Conservation (phyloP, 2,888 invertebrate genomes). For the Torymus aiolomorphi region DNA sequence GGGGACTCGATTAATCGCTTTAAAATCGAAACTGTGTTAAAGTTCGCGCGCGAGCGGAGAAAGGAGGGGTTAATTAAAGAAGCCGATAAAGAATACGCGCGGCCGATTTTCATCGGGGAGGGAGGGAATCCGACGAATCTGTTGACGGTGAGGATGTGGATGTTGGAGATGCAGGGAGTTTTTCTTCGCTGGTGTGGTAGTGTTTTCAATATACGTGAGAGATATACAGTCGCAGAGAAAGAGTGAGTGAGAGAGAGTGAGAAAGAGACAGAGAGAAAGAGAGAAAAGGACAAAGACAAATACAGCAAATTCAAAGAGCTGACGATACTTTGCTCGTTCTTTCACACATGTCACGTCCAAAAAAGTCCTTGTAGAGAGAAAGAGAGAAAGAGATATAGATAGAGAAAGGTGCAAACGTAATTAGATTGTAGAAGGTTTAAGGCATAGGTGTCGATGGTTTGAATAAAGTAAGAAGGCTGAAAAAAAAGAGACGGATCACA, state of each 20-base stretch:
- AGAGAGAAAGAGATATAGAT: neutral
- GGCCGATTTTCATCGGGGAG: no score
- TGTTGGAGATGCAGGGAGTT: no score
- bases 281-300: neutral
- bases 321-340: neutral
- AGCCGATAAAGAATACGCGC: no score
- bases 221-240: no score
- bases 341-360: neutral
- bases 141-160: no score
- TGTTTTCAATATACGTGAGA: no score
- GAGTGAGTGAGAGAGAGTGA: neutral
- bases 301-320: neutral
- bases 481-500: constrained; percentile 29
- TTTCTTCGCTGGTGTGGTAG: no score
- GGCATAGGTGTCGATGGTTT: constrained; percentile 32
- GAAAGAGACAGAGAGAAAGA: neutral
- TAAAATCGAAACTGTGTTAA: constrained; percentile 50
- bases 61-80: constrained; percentile 36
- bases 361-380: neutral
- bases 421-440: constrained; percentile 16
- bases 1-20: constrained; percentile 40
- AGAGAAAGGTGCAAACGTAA: no score
- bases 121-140: no score
- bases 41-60: neutral
- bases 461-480: constrained; percentile 23